Conservation (phyloP, 2,888 invertebrate genomes). For the Oxytorus armatus region DNA sequence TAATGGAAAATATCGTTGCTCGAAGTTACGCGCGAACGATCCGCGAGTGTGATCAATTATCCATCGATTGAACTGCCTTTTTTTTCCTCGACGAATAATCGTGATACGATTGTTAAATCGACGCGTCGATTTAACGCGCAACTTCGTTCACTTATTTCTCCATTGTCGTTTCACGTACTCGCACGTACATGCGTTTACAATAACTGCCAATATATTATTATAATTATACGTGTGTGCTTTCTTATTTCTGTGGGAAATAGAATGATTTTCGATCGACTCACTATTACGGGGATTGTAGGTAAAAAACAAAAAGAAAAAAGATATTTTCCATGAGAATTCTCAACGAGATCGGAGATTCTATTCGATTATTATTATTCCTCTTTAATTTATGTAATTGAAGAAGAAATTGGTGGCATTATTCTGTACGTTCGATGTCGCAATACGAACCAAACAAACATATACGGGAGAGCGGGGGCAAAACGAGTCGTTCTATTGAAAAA, state of each 20-base stretch:
- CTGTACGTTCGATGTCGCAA: constrained; percentile 24
- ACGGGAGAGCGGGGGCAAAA: neutral
- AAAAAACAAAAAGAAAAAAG: constrained; percentile 7
- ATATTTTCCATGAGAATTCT: constrained; percentile 46
- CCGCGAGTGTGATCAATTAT: neutral
- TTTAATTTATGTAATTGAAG: constrained; percentile 26
- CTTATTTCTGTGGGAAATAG: neutral
- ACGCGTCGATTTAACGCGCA: constrained; percentile 46
- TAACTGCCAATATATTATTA: neutral
- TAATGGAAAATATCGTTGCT: neutral
- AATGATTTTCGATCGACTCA: constrained; percentile 4
- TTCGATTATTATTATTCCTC: constrained; percentile 17
- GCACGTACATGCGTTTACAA: neutral
- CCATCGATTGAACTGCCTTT: constrained; percentile 20
- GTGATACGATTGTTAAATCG: constrained; percentile 58
- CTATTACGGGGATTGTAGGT: neutral
- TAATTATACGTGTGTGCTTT: neutral
- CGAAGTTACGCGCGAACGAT: neutral
- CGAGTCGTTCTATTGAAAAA: neutral
- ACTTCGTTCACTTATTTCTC: constrained; percentile 29
- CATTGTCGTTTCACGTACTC: constrained; percentile 15
- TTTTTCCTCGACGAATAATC: constrained; percentile 46
- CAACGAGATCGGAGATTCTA: neutral
- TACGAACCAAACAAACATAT: constrained; percentile 3
- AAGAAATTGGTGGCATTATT: constrained; percentile 38